Evolutionary conservation across 2,888 invertebrate genomes (phyloP), one percentile per base, ranked within the genome.

Genomic region (Mythimna loreyi): DNA sequence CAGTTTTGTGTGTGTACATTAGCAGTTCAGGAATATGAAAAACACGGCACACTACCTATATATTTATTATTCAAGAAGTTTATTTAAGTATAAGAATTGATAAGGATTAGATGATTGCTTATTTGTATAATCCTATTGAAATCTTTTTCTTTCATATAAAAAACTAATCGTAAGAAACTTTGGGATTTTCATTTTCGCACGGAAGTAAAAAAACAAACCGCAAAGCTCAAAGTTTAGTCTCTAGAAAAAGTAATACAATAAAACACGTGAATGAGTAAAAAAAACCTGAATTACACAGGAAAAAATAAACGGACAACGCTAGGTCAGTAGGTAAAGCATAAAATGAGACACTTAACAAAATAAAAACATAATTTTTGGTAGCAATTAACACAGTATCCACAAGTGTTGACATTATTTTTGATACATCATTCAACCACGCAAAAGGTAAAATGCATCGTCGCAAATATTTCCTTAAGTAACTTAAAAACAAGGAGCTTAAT

Each of bases 201-300:
- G 11, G 23, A 52, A 62, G 40, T 43, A 62, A 36, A 62, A 71
- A 73, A 69, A 49, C 21, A 13, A 62, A 43, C 8, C 57, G 16
- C 28, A 49, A 45, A 62, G 52, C 19, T 59, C 62, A 59, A 55
- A 69, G 47, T 43, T 45, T 6, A 43, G 58, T 19, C n/a, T n/a
- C n/a, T n/a, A n/a, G n/a, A 75, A 75, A 68, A 75, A 30, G 33
- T n/a, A 33, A 25, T 52, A 25, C 19, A 58, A 59, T 25, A 21
- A 16, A 30, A 40, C 49, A 45, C 28, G 33, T 36, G 28, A n/a
- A 21, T 9, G 9, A 59, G 40, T 16, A 40, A 50, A 57, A 43
- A 63, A 36, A 56, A 36, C 11, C 13, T 9, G 21, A 71, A 65
- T 76, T 61, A 53, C 52, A 53, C 57, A 36, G 16, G 13, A 30